Percentiles rank a stretch among this genome's conserved stretches.
Evolutionary conservation across 1,140 invertebrate genomes (phyloP).

Genomic region (Cataglyphis hispanica): DNA sequence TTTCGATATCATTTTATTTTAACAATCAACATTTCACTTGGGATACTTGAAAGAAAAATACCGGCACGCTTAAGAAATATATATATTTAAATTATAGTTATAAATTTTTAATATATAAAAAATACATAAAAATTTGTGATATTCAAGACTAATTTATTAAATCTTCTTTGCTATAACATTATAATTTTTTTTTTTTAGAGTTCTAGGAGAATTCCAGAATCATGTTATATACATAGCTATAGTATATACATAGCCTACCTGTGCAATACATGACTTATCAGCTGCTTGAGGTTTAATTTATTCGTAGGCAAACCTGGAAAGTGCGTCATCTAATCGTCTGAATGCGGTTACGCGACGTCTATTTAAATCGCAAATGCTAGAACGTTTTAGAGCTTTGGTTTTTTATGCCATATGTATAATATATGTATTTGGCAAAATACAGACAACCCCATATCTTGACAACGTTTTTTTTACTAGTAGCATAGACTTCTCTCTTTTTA

Average conservation of each 20-base stretch:
- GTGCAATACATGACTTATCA: background rate
- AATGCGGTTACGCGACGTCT: background rate
- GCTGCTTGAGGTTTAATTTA: constrained; percentile 21
- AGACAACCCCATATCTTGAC: background rate
- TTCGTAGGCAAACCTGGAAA: constrained; percentile 12
- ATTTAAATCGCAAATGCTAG: background rate
- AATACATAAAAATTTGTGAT: background rate
- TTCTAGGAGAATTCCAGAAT: background rate
- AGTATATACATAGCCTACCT: background rate
- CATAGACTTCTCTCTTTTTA: background rate
- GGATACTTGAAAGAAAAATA: background rate
- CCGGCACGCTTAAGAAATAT: background rate
- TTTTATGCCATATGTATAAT: background rate
- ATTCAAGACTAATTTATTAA: background rate
- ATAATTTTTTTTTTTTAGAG: too few relatives aligned
- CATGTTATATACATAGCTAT: background rate
- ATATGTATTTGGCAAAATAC: background rate
- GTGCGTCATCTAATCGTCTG: constrained; percentile 25
- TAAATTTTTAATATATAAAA: background rate
- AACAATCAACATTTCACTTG: background rate
- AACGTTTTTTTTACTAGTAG: background rate
- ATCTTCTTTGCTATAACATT: too few relatives aligned
- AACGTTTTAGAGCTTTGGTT: background rate
- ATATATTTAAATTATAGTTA: constrained; percentile 2
- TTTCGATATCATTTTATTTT: background rate